Evolutionary conservation across 1,140 invertebrate species (phyloP), one percentile per base, ranked within the genome.

Genomic region (Drosophila virilis): DNA sequence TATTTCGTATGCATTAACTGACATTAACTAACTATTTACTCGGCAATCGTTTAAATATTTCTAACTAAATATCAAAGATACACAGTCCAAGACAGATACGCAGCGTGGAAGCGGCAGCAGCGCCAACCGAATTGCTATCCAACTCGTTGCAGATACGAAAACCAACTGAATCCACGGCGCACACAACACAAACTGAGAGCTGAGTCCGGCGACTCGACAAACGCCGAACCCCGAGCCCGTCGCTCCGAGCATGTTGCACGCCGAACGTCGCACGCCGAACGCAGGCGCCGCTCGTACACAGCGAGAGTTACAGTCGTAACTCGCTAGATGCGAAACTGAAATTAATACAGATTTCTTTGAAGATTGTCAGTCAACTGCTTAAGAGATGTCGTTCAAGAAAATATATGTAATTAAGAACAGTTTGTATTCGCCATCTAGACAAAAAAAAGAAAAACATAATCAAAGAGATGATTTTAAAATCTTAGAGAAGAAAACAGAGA

Each of bases 91-190:
- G 40, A 67, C 38, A 72, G 38, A 72, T 67, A 78, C 72, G 80
- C 60, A 67, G 71, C 70, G 66, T 61, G 9, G 46, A 62, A 79
- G 55, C 59, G 77, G 40, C 70, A 62, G 68, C 72, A 78, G 66
- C 64, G 79, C 76, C 68, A 79, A 42, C 80, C 80, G 80, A 62
- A 77, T 61, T 73, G 64, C 65, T 78, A 83, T 83, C 83, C 84
- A 83, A 79, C 78, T 76, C 82, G 78, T 70, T 81, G 78, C 79
- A 88, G 65, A 78, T 76, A 77, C 76, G 70, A 77, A 73, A 78
- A 78, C 67, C 79, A 85, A 85, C 83, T 85, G 81, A 86, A 65
- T 88, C 58, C 60, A 74, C 62, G 43, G 48, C 43, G 22, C 60
- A 33, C 75, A 61, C 50, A 70, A 67, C 66, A 45, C 58, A 1